phyloP scores from a whole-genome alignment of 2,113 vertebrate genomes.

The Carlito syrichta region DNA sequence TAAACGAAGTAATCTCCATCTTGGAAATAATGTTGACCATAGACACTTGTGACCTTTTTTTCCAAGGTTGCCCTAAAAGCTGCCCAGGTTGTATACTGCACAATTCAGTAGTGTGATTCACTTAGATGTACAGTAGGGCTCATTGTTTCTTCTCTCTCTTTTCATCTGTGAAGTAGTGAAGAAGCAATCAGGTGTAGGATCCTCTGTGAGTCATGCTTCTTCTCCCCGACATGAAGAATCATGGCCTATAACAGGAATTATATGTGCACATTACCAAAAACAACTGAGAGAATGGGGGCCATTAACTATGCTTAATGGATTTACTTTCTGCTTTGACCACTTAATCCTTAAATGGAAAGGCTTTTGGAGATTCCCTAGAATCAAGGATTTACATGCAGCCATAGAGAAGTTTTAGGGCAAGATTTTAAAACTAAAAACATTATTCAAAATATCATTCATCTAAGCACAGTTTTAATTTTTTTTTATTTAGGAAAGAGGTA shows the following conservation, averaged over 20 bases:
- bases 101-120: background rate
- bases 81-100: background rate
- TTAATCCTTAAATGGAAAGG: slow-evolving; percentile 53
- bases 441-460: background rate
- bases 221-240: background rate
- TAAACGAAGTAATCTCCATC: background rate
- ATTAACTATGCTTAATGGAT: background rate
- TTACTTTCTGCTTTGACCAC: slow-evolving; percentile 19
- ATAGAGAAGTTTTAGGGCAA: background rate
- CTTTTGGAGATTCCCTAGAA: background rate
- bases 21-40: background rate
- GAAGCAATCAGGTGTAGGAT: background rate
- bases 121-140: background rate
- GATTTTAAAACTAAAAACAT: slow-evolving; percentile 20
- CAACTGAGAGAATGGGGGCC: background rate
- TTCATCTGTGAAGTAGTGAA: background rate
- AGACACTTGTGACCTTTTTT: background rate
- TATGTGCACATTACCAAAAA: background rate
- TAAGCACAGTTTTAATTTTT: background rate
- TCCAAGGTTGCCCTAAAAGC: background rate
- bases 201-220: background rate
- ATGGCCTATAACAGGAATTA: background rate
- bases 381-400: background rate
- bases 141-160: background rate
- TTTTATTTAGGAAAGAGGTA: background rate